Base-by-base conservation (phyloP, 2,113 vertebrate species). In the Bujurquina vittata region DNA sequence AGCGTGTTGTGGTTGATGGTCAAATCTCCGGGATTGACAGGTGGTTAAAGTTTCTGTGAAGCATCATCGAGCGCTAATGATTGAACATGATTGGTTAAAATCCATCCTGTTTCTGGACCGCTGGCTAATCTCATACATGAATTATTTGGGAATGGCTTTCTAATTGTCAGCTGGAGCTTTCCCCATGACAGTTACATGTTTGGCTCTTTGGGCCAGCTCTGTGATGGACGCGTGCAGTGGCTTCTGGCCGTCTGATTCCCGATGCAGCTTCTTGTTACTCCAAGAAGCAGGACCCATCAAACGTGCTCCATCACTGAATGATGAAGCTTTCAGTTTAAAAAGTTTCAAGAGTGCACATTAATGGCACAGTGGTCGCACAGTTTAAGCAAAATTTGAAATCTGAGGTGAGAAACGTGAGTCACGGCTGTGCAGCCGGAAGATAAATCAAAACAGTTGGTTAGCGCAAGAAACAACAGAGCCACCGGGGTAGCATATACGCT, bases 11-110 rank as follows among this genome's bases (percentile, higher is more conserved):
- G 59, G 26, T 46, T 31, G 57, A 88, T 35, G 80, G 82, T 62
- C 82, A 69, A 58, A 75, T 40, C 37, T 4, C 31, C 10, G n/a
- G 46, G 83, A 85, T 12, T 86, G 90, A 91, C 87, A 87, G 60
- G 84, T 73, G 49, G 73, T 23, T 54, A 56, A 87, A 81, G 75
- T 83, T 75, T 90, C 90, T 93, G 89, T 60, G 85, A 77, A 87
- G 88, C 85, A 46, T 89, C 92, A 87, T 15, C 8, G 2, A 23
- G 46, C 80, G 77, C 84, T 86, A 86, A 88, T 59, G 62, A 86
- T 80, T 79, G 57, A 69, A 74, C 69, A 67, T 23, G 1, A 79
- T 4, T 57, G 20, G 37, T 31, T 57, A 59, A 82, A 84, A 65
- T 59, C 31, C 22, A n/a, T 58, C n/a, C 37, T 18, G 73, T 79